phyloP scores from a whole-genome alignment of 2,113 vertebrate genomes.

The Rafetus swinhoei region DNA sequence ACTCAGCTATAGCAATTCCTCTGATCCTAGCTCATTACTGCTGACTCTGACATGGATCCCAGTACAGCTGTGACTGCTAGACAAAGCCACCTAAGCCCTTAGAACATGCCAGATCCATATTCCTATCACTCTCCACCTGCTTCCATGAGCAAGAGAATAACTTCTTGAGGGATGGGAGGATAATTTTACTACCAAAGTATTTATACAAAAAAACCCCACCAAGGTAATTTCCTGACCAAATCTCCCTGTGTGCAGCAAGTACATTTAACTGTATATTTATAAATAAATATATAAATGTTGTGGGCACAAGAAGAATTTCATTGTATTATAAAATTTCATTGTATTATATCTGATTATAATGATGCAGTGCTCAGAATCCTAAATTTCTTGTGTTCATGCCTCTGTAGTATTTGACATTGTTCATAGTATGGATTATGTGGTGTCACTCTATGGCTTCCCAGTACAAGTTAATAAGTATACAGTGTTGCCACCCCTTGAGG shows the following conservation, averaged over 20 bases:
- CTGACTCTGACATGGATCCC: neutral
- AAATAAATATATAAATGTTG: neutral
- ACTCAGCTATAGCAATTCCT: too few species aligned
- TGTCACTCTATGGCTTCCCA: neutral
- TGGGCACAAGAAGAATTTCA: neutral
- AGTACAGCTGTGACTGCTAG: neutral
- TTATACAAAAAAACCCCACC: neutral
- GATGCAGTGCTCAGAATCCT: neutral
- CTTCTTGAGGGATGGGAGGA: neutral
- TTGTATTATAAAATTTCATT: neutral
- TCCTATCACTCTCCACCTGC: neutral
- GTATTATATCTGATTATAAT: neutral
- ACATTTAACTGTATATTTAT: neutral
- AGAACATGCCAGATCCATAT: neutral
- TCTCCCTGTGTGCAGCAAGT: neutral
- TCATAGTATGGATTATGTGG: fast-evolving
- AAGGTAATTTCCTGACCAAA: neutral
- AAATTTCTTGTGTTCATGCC: neutral
- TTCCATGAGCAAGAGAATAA: neutral
- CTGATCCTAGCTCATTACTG: neutral
- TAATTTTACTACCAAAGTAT: neutral
- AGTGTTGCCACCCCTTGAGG: neutral
- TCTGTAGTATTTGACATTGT: neutral
- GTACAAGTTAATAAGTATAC: neutral
- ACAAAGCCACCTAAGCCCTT: neutral